Evolutionary conservation across 1,140 invertebrate genomes (phyloP), one percentile per base, ranked within the genome.

Genomic region (Drosophila auraria): DNA sequence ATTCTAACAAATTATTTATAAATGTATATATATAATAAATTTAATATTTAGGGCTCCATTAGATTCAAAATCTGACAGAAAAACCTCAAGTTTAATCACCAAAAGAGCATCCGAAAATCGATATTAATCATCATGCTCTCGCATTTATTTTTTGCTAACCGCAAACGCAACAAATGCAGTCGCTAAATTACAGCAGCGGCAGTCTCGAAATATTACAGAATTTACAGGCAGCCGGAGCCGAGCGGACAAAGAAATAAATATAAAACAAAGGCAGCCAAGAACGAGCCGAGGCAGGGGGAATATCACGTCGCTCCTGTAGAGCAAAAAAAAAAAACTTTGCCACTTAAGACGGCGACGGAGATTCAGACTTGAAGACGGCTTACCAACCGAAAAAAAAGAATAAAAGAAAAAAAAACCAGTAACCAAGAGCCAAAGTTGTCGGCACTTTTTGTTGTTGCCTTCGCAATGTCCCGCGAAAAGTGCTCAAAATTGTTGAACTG

Each of bases 121-220:
- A 9, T 20, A 49, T 47, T n/a, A n/a, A 12, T 45, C 33, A 40
- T 33, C 23, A 15, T 27, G 2, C 1, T 6, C 40, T 80, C 59
- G n/a, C 20, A 9, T 40, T 49, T 45, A 59, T 66, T 65, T 44
- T 44, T 62, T 70, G 44, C 68, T 49, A 87, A 87, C 84, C 80
- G 73, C 82, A 80, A 80, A 80, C 73, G 78, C 84, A 87, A 71
- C 84, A 87, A 87, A 87, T 87, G 84, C 72, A 87, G 61, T 77
- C 69, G 78, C 80, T 70, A 89, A 89, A 74, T 83, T 87, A 76
- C 80, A 64, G 75, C 78, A 75, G 58, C 72, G 59, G 50, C 44
- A 42, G 44, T 15, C 60, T 40, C 27, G 59, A 83, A 83, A 78
- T 89, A 83, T 87, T 89, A 80, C 71, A 77, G 75, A 86, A 80